Evolutionary conservation across 2,888 invertebrate genomes (phyloP).

Genomic region (Chrysopilus asiliformis): DNA sequence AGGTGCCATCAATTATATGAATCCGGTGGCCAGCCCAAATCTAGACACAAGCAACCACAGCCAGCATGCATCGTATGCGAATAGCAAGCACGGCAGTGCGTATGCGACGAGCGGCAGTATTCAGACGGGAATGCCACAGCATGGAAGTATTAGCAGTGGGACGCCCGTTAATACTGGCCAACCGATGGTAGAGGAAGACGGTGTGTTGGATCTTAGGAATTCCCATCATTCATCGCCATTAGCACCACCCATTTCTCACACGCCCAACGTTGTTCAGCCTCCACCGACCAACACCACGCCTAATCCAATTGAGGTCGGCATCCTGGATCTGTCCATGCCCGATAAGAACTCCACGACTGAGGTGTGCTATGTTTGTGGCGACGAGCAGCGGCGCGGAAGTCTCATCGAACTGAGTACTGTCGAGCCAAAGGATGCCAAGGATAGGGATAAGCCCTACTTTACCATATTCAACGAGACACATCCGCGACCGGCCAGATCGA

Average conservation of each 20-base stretch:
- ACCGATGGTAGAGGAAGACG: slow-evolving; percentile 22
- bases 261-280: slow-evolving; percentile 16
- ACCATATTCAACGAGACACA: slow-evolving; percentile 63
- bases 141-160: slow-evolving; percentile 1
- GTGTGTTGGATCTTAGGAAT: slow-evolving; percentile 36
- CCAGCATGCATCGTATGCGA: slow-evolving; percentile 18
- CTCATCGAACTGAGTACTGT: slow-evolving; percentile 54
- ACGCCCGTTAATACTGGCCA: not conserved
- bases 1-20: slow-evolving; percentile 23
- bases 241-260: slow-evolving; percentile 13
- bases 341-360: slow-evolving; percentile 83
- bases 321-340: slow-evolving; percentile 80
- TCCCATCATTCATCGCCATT: slow-evolving; percentile 26
- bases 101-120: slow-evolving; percentile 29
- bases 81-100: slow-evolving; percentile 24
- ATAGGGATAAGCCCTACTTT: slow-evolving; percentile 50
- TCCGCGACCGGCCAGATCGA: slow-evolving; percentile 70
- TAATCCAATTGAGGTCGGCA: slow-evolving; percentile 58
- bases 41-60: slow-evolving; percentile 7
- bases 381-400: slow-evolving; percentile 72
- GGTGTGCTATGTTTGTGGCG: slow-evolving; percentile 83
- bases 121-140: slow-evolving; percentile 18
- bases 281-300: slow-evolving; percentile 20
- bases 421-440: slow-evolving; percentile 40
- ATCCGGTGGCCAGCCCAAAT: slow-evolving; percentile 17